These are phyloP conservation scores for Eurois occulta DNA, from an alignment of 2,888 invertebrate genomes.

Conservation along the genomic window DNA sequence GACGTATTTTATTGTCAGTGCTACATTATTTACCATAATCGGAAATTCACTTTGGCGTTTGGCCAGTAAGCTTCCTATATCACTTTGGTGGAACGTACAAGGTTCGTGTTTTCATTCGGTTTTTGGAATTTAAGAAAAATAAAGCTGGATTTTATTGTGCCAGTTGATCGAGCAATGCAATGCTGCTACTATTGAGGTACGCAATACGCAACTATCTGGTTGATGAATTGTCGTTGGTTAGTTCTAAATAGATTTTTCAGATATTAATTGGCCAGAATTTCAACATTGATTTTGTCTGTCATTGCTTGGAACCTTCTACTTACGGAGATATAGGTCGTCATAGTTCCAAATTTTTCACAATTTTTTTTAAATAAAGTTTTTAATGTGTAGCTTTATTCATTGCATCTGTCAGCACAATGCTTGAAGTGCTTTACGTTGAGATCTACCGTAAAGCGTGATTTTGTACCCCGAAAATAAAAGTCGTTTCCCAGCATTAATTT, in stretches of 20 bases:
- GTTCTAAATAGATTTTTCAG: neutral
- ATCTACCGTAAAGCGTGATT: too few species aligned
- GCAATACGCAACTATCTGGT: neutral
- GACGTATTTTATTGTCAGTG: conserved; percentile 67
- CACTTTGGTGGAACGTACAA: conserved; percentile 62
- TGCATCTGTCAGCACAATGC: too few species aligned
- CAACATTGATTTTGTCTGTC: neutral
- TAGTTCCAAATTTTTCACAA: too few species aligned
- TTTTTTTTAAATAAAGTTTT: too few species aligned
- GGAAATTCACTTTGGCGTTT: conserved; percentile 82
- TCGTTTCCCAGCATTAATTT: too few species aligned
- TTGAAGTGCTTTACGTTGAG: too few species aligned
- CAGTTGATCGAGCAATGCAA: neutral
- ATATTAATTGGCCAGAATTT: neutral
- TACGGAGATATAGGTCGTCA: too few species aligned
- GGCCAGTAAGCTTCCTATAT: conserved; percentile 78
- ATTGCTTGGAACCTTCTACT: too few species aligned
- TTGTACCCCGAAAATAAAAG: too few species aligned
- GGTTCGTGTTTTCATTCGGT: conserved; percentile 56
- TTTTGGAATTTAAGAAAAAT: conserved; percentile 36
- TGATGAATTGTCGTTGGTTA: neutral
- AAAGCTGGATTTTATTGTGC: conserved; percentile 23
- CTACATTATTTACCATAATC: conserved; percentile 80
- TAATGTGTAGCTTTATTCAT: too few species aligned
- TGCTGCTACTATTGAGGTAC: neutral